These are phyloP conservation scores for Caranx ignobilis DNA, from an alignment of 2,113 vertebrate genomes.

Conservation along the genomic window DNA sequence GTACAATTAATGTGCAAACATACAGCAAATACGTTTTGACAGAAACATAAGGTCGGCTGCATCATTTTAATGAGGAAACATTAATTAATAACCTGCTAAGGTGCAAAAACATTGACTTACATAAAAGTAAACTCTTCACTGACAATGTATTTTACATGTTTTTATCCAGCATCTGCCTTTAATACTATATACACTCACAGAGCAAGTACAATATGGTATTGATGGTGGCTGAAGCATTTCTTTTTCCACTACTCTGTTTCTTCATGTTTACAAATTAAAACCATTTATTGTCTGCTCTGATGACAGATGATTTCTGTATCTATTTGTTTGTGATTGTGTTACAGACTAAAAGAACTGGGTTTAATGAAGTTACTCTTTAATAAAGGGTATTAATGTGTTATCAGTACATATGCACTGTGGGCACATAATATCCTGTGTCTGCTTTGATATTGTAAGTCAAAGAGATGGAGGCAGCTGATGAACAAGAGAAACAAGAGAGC, in stretches of 20 bases:
- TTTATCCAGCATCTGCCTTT: background rate
- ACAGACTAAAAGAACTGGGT: background rate
- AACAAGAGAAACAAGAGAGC: constrained; percentile 23
- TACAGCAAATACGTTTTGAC: constrained; percentile 1
- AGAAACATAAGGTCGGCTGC: background rate
- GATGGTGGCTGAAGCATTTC: background rate
- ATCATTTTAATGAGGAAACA: background rate
- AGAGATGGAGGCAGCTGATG: constrained; percentile 34
- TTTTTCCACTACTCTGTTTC: background rate
- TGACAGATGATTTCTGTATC: background rate
- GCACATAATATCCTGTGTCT: constrained; percentile 60
- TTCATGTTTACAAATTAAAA: background rate
- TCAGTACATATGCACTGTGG: background rate
- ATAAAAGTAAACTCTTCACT: background rate
- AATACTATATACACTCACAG: background rate
- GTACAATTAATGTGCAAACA: background rate
- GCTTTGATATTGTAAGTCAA: constrained; percentile 28
- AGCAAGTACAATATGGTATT: background rate
- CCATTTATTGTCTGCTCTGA: background rate
- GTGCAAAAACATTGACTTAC: background rate
- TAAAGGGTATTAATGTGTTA: background rate
- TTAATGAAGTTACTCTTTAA: background rate
- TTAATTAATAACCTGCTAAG: background rate
- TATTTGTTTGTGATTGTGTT: background rate
- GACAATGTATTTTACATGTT: background rate